A percentile compares a stretch with the other conserved stretches of the same genome.
These are phyloP conservation scores for Xenopus borealis DNA, from an alignment of 2,113 vertebrate species.

Conservation along the genomic window DNA sequence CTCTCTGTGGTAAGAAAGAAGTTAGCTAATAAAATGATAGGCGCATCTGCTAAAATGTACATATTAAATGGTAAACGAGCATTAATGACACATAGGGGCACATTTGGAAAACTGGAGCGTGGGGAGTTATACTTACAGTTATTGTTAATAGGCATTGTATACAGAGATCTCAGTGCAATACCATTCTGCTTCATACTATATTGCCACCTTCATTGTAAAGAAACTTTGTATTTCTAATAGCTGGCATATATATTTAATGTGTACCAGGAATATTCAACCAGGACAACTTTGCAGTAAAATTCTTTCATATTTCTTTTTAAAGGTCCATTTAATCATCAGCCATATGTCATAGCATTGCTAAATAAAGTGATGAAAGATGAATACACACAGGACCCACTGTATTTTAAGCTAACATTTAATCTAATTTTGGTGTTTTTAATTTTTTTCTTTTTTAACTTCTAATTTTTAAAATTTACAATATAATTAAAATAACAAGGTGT, in stretches of 20 bases:
- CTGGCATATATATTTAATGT: slow-evolving; percentile 36
- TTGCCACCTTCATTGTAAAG: slow-evolving; percentile 16
- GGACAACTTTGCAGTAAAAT: slow-evolving; percentile 7
- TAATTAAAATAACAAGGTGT: no score
- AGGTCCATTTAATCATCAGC: background rate
- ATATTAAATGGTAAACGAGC: slow-evolving; percentile 39
- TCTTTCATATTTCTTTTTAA: background rate
- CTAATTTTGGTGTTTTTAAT: no score
- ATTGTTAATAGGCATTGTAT: slow-evolving; percentile 31
- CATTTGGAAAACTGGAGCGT: slow-evolving; percentile 25
- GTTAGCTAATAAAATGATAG: slow-evolving; percentile 31
- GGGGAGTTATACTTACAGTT: slow-evolving; percentile 25
- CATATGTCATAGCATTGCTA: background rate
- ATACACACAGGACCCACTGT: no score
- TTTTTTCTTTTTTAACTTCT: no score
- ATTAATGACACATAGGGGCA: slow-evolving; percentile 40
- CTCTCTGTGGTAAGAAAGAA: slow-evolving; percentile 24
- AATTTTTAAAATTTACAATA: no score
- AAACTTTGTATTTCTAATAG: slow-evolving; percentile 23
- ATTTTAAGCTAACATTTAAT: no score
- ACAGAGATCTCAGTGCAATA: slow-evolving; percentile 24
- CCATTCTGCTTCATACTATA: slow-evolving; percentile 7
- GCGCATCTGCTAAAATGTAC: slow-evolving; percentile 45
- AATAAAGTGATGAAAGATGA: background rate
- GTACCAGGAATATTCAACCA: slow-evolving; percentile 21